Conservation (phyloP, 1,140 invertebrate species). For the Drosophila nikananu region DNA sequence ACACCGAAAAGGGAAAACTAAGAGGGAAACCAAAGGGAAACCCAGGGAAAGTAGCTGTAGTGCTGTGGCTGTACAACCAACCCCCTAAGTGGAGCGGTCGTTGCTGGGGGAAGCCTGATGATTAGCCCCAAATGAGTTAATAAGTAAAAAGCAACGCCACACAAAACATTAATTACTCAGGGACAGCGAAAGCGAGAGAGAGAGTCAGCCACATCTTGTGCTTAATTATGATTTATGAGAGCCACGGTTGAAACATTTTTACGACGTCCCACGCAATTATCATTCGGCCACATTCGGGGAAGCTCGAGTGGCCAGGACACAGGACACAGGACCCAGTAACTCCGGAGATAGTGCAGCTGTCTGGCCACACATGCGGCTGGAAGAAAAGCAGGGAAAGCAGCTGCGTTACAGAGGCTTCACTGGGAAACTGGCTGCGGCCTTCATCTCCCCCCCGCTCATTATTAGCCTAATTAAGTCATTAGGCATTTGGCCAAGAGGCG, state of each 20-base stretch:
- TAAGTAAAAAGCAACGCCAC: conserved; percentile 55
- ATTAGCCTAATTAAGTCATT: conserved; percentile 82
- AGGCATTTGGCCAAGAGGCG: conserved; percentile 60
- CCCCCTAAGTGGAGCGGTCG: not conserved
- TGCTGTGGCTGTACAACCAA: not conserved
- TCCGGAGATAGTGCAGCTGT: conserved; percentile 57
- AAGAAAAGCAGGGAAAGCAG: not conserved
- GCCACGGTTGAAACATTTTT: conserved; percentile 74
- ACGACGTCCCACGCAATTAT: conserved; percentile 65
- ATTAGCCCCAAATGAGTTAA: conserved; percentile 73
- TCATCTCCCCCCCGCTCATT: conserved; percentile 37
- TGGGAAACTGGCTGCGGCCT: not conserved
- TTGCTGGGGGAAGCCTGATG: conserved; percentile 52
- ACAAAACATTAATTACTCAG: conserved; percentile 69
- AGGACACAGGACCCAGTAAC: not conserved
- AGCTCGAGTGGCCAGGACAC: conserved; percentile 30
- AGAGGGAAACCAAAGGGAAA: not conserved
- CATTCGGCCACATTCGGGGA: conserved; percentile 20
- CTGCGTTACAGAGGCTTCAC: not conserved
- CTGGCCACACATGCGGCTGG: conserved; percentile 23
- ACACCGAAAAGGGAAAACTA: not conserved
- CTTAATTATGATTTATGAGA: conserved; percentile 80
- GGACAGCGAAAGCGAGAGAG: not conserved
- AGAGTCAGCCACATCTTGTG: conserved; percentile 51
- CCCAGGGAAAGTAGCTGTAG: not conserved